Base-by-base conservation (phyloP, 2,113 vertebrate genomes). In the Hystrix cristata region DNA sequence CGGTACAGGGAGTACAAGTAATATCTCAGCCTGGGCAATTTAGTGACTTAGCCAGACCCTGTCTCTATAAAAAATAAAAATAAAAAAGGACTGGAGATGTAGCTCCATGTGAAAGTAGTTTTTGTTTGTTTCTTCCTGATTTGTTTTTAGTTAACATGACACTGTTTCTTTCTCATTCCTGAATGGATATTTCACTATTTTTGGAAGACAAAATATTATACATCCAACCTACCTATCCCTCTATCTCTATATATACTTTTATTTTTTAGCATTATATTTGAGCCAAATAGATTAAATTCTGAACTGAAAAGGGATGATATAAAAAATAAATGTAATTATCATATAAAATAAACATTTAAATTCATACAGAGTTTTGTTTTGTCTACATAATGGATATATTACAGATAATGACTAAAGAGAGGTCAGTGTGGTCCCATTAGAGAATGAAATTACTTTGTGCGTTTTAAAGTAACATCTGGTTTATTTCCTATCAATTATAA, bases 391-490 rank as follows among this genome's bases (percentile, higher is more conserved):
- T 18, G 25, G 25, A 60, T 38, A 59, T 46, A 83, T 80, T 88
- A 78, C 3, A 95, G 12, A 71, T 78, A 90, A 82, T 81, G 38
- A 93, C 83, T 72, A 53, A 85, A 91, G 65, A 43, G 62, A 82
- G 53, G 71, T 95, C 82, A 96, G 2, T 43, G 65, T 60, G 7
- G 21, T 81, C 46, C 53, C 38, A 91, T 29, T 9, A 55, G 65
- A 85, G 8, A 87, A 81, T 71, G 34, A 27, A 78, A 87, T 91
- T 93, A 91, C 18, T 86, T 65, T 78, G 27, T 65, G 6, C 60
- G 92, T 90, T 84, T 96, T 69, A 87, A 91, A 65, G 34, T 82
- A 95, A 95, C 82, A 95, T 82, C 95, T 95, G 82, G 59, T 82
- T 94, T 88, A 95, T 38, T 86, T 25, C 19, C 60, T 48, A 48